Conservation (phyloP, 1,140 invertebrate genomes). For the Bombus terrestris region DNA sequence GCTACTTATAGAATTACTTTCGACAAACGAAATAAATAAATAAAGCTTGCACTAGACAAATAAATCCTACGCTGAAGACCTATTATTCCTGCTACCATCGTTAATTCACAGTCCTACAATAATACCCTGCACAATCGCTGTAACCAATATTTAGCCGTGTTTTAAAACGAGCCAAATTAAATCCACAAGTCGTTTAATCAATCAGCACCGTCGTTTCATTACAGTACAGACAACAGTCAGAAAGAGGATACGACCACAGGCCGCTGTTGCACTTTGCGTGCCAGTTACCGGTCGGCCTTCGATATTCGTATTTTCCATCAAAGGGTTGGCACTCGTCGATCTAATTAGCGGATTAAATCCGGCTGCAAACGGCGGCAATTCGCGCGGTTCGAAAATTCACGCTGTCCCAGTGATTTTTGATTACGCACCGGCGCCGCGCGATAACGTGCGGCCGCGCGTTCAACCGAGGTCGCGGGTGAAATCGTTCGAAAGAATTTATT, state of each 20-base stretch:
- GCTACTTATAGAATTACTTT: too few relatives aligned
- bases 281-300: conserved; percentile 23
- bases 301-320: conserved; percentile 52
- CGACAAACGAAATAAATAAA: too few relatives aligned
- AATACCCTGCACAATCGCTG: not conserved
- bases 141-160: not conserved
- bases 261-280: conserved; percentile 15
- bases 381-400: conserved; percentile 50
- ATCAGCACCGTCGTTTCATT: not conserved
- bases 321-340: conserved; percentile 48
- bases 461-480: conserved; percentile 50
- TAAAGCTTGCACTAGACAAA: too few relatives aligned
- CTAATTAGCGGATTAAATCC: conserved; percentile 67
- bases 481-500: conserved; percentile 71
- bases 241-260: not conserved
- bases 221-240: not conserved
- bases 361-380: conserved; percentile 36
- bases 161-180: conserved; percentile 1
- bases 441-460: conserved; percentile 52
- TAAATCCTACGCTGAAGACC: too few relatives aligned
- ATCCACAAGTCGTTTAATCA: conserved; percentile 22
- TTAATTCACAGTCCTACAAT: too few relatives aligned
- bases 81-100: too few relatives aligned
- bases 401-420: conserved; percentile 61
- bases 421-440: conserved; percentile 52